These are phyloP conservation scores for Dendronephthya gigantea DNA, from an alignment of 64 coral and sea anemone genomes.

Conservation along the genomic window DNA sequence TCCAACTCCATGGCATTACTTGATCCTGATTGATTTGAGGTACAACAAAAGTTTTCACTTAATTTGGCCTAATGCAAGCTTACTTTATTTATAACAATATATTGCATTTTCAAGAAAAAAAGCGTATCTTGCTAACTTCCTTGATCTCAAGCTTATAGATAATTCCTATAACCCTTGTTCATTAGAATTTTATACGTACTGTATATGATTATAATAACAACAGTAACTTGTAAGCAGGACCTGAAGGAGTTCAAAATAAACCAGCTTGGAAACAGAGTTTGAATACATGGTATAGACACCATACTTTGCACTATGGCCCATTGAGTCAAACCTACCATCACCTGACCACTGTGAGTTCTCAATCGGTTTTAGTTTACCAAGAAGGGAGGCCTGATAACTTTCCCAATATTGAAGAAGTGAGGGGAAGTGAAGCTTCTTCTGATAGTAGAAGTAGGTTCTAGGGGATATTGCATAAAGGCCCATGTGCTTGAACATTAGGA, in stretches of 20 bases:
- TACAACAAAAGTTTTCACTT: neutral
- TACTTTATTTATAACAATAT: neutral
- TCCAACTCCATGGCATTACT: conserved; percentile 10
- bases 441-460: neutral
- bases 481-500: conserved; percentile 20
- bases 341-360: conserved; percentile 27
- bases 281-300: conserved; percentile 38
- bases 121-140: too few species aligned
- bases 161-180: too few species aligned
- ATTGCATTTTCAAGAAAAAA: neutral
- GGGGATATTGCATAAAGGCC: neutral
- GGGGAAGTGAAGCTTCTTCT: neutral
- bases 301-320: conserved; percentile 39
- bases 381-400: neutral
- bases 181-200: neutral
- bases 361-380: neutral
- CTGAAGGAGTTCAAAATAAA: conserved; percentile 41
- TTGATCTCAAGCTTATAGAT: too few species aligned
- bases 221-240: neutral
- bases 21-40: neutral
- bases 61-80: neutral
- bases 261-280: conserved; percentile 12
- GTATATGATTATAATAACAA: neutral
- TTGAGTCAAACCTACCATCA: conserved; percentile 45
- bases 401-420: neutral